Evolutionary conservation across 2,888 invertebrate genomes (phyloP), one percentile per base, ranked within the genome.

Genomic region (Xanthorhoe spadicearia): DNA sequence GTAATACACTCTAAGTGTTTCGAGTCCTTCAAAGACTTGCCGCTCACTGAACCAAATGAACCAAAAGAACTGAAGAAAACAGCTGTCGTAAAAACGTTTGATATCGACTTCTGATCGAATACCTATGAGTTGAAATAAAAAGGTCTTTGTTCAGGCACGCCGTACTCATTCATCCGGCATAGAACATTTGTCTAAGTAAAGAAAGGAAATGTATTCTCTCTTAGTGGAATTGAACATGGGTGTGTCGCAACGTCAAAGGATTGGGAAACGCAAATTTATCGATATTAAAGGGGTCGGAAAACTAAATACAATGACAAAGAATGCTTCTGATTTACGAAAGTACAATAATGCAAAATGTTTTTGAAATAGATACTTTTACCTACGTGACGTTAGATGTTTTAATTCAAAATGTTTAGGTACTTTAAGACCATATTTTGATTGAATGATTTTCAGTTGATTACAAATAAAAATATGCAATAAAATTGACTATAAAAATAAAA

Each of bases 211-310:
- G 73, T 75, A 77, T 77, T 74, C 69, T 74, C 78, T 76, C 76
- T 81, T 74, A 74, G 71, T 75, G 68, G 74, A 78, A 83, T 81
- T 79, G 78, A 73, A 79, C 78, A 77, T 73, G 76, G 74, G 75
- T 77, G 73, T 77, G 70, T 65, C 64, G 71, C 68, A 65, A 60
- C 70, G 61, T 72, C 72, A 72, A 73, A 75, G 68, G 59, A 51
- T 64, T 58, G 64, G 32, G 66, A 65, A 63, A 70, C 19, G 55
- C 64, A 68, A 71, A 68, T 61, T 65, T 59, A 64, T 71, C 48
- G 17, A 23, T 43, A 58, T 43, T 55, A 51, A 58, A 64, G 43
- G 58, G 56, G 57, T 59, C 18, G 59, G 52, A 50, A 50, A 63
- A 64, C 52, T 60, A 66, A 57, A 54, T 53, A 51, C 32, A 52